Conservation (phyloP, 2,888 invertebrate genomes). For the Drosophila infuscata region DNA sequence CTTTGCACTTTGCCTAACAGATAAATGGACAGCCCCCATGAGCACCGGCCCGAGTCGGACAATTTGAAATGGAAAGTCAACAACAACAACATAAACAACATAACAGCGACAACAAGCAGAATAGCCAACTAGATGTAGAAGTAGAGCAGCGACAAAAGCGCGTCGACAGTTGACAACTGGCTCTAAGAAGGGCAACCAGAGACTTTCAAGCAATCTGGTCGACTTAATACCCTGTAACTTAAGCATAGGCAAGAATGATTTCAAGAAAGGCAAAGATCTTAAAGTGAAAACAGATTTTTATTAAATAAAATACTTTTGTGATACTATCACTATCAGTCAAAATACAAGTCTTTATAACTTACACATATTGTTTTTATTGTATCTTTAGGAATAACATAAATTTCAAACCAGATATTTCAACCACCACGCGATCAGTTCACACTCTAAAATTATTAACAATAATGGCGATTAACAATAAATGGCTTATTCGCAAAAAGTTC, state of each 20-base stretch:
- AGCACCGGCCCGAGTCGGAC: constrained; percentile 10
- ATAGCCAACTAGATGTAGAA: constrained; percentile 19
- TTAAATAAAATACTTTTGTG: not conserved
- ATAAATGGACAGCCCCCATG: constrained; percentile 72
- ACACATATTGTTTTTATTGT: not conserved
- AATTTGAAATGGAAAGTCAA: constrained; percentile 59
- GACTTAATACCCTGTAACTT: constrained; percentile 19
- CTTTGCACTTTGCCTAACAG: constrained; percentile 63
- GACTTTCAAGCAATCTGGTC: not conserved
- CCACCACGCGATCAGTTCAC: not conserved
- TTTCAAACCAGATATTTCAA: not conserved
- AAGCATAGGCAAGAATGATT: no score
- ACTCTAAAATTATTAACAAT: no score
- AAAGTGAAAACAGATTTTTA: not conserved
- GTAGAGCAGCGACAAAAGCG: constrained; percentile 58
- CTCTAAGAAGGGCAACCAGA: constrained; percentile 16
- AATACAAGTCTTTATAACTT: not conserved
- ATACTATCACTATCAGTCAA: no score
- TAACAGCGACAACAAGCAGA: constrained; percentile 19
- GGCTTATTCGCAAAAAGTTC: no score
- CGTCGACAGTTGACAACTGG: constrained; percentile 77
- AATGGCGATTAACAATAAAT: not conserved
- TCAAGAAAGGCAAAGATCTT: not conserved
- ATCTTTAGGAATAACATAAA: not conserved
- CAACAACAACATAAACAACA: constrained; percentile 42